phyloP scores from a whole-genome alignment of 2,113 vertebrate species.

The Fulmarus glacialis region DNA sequence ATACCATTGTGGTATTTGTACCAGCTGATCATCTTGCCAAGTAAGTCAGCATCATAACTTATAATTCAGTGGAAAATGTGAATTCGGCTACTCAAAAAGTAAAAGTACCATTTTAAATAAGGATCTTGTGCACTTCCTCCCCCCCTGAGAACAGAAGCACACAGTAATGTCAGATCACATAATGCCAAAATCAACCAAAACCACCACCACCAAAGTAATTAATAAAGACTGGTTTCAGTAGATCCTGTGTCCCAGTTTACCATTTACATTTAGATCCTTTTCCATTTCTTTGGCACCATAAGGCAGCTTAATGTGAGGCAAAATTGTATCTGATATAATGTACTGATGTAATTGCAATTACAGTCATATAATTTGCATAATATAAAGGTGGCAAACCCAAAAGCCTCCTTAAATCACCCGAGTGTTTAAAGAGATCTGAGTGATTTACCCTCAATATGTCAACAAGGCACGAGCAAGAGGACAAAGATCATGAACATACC shows the following conservation, averaged over 20 bases:
- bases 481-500: fast-evolving
- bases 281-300: not conserved
- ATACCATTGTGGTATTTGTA: not conserved
- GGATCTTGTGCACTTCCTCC: not conserved
- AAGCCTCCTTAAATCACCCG: not conserved
- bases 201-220: not conserved
- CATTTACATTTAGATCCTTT: not conserved
- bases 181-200: not conserved
- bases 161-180: not conserved
- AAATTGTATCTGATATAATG: not conserved
- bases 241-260: not conserved
- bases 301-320: not conserved
- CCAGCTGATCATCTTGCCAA: not conserved
- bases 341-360: not conserved
- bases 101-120: not conserved
- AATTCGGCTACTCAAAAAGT: not conserved
- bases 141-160: not conserved
- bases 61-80: not conserved
- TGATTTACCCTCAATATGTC: not conserved
- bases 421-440: not conserved
- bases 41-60: not conserved
- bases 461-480: not conserved
- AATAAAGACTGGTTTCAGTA: not conserved
- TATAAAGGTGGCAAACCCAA: not conserved
- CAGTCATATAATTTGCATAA: not conserved